Conservation (phyloP, 2,797 vertebrate genomes). For the Phaenicophaeus curvirostris region DNA sequence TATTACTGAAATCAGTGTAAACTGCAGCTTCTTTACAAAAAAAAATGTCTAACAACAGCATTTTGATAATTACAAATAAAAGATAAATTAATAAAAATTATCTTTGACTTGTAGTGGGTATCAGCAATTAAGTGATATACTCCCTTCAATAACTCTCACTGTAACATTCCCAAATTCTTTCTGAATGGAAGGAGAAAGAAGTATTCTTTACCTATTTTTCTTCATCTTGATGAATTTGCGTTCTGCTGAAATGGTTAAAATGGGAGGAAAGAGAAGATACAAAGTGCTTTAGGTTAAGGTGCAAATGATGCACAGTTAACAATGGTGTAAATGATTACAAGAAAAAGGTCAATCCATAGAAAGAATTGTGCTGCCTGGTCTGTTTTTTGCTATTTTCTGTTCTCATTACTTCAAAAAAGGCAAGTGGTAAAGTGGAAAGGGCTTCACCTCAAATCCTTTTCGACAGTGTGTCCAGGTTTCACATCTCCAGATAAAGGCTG, state of each 20-base stretch:
- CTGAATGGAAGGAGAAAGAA: background rate
- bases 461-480: background rate
- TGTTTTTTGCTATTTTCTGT: background rate
- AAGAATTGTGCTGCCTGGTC: background rate
- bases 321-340: slow-evolving; percentile 52
- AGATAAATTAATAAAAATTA: background rate
- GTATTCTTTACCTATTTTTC: background rate
- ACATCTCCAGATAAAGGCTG: background rate
- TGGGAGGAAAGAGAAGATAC: background rate
- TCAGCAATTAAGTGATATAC: background rate
- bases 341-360: background rate
- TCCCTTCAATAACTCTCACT: background rate
- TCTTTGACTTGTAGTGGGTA: background rate
- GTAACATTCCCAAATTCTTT: background rate
- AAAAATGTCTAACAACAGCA: background rate
- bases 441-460: background rate
- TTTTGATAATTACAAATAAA: background rate
- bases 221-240: background rate
- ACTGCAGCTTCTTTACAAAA: background rate
- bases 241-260: background rate
- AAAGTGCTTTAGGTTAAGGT: slow-evolving; percentile 14
- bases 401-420: background rate
- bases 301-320: background rate
- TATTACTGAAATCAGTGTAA: background rate
- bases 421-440: background rate